Evolutionary conservation across 2,888 invertebrate species (phyloP), one percentile per base, ranked within the genome.

Genomic region (Folsomia manolachei): DNA sequence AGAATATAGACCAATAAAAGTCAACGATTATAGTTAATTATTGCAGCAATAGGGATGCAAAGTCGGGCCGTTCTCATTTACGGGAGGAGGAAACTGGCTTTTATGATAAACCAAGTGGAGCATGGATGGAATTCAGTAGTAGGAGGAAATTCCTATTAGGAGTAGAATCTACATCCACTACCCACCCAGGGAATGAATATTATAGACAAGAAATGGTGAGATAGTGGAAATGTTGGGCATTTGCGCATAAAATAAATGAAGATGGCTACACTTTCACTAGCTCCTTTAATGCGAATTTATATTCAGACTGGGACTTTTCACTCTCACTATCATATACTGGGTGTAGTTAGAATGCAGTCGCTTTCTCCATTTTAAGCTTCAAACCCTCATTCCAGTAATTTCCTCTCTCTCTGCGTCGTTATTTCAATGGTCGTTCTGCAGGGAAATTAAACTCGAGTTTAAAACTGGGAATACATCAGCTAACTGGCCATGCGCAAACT

Each of bases 11-110:
- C 19, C 56, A 18, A 56, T 56, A 56, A 56, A 56, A 56, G 56
- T 56, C 56, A 56, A 56, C 19, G 56, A 56, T 56, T 56, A 56
- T 56, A 56, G 56, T 56, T 56, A 56, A 56, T 56, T 56, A 56
- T 56, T 56, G 56, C 56, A 18, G 19, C 56, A 56, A 56, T 56
- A 56, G 39, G 39, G 39, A 39, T 39, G 39, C 39, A 39, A 39
- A 39, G 39, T 39, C 39, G 39, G 39, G 39, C 39, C 39, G 18
- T 56, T 56, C 56, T 56, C 56, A 56, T 56, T 56, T 56, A 56
- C 56, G 56, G 56, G 11, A n/a, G n/a, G 56, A 56, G 56, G 21
- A 56, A 56, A 21, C 19, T 56, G 18, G 19, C 56, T 56, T 56
- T 56, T 56, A 56, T 56, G 56, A 56, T 56, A n/a, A n/a, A 56